Evolutionary conservation across 2,797 vertebrate species (phyloP).

Genomic region (Halcyon smyrnensis): DNA sequence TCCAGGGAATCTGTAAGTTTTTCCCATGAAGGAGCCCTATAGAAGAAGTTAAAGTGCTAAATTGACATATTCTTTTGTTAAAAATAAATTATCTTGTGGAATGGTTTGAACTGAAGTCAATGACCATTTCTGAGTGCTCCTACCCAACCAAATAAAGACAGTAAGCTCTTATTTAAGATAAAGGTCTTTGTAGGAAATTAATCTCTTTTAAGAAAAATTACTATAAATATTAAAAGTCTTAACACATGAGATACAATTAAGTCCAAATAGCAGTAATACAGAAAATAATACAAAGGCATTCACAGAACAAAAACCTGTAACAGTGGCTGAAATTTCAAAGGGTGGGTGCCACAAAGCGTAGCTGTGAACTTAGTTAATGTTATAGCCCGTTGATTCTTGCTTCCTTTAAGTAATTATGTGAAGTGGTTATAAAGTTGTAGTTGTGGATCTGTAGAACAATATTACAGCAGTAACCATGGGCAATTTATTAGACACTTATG

Average conservation of each 20-base stretch:
- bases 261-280: background rate
- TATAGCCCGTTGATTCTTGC: background rate
- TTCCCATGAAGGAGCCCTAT: background rate
- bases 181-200: background rate
- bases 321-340: background rate
- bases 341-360: background rate
- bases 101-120: background rate
- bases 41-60: background rate
- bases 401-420: background rate
- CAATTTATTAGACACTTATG: background rate
- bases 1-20: background rate
- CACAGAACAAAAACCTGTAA: background rate
- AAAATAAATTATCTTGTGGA: background rate
- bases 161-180: background rate
- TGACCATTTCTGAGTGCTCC: background rate
- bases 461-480: background rate
- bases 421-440: background rate
- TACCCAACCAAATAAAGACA: background rate
- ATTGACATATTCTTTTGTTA: background rate
- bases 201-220: background rate
- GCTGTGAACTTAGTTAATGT: background rate
- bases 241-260: background rate
- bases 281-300: background rate
- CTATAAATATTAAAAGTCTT: background rate
- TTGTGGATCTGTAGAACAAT: background rate